Evolutionary conservation across 2,888 invertebrate genomes (phyloP), one percentile per base, ranked within the genome.

Genomic region (Plemyria rubiginata): DNA sequence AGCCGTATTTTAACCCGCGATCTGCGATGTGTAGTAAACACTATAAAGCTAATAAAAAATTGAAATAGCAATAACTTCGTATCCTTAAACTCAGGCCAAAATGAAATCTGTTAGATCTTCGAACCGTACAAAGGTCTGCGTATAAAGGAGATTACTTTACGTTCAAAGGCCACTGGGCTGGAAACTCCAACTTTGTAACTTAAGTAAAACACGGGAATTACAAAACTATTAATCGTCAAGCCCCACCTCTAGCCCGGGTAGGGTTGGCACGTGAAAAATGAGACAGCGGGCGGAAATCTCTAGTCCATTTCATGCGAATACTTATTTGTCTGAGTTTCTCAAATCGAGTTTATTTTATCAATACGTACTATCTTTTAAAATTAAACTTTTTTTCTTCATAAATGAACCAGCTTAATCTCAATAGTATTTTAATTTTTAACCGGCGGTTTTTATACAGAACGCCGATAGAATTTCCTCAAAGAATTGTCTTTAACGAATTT

Each of bases 161-260:
- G 60, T 63, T 43, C 22, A 60, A 57, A 54, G 60, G 50, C 29
- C 60, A 64, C 32, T 60, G 64, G 52, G 36, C 56, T 60, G 64
- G 64, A 64, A 64, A 60, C 60, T 57, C 4, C 41, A 45, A 64
- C 64, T 64, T 60, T 50, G 56, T 46, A 64, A 60, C 54, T 63
- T 63, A 46, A 52, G 60, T 56, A 56, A 57, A 64, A 60, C 64
- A 60, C 40, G 49, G 49, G 53, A 60, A 56, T 57, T 64, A 60
- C 53, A 54, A 60, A 60, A 60, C 50, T 58, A 54, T 58, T 54
- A 58, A 58, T 54, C 58, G 54, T 54, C 43, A 38, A 13, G 41
- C 48, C 41, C 49, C 41, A 55, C 54, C 56, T 56, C 40, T 41
- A 40, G 28, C 49, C 49, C 41, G 48, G 48, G 13, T 41, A 59